phyloP scores from a whole-genome alignment of 1,140 invertebrate genomes.

The Diprion similis region DNA sequence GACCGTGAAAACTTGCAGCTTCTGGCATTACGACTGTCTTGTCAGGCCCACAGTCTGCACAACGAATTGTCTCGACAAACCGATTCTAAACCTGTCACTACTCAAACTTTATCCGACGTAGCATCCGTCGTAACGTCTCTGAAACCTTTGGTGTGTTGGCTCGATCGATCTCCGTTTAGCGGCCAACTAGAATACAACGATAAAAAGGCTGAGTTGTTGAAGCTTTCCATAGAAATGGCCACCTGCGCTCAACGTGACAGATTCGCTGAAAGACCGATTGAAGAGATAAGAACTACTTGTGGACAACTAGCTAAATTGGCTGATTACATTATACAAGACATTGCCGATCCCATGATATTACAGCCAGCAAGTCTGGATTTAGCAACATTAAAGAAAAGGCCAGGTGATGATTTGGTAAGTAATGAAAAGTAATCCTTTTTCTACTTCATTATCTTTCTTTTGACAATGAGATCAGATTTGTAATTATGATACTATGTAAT shows the following conservation, averaged over 20 bases:
- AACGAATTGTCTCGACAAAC: slow-evolving; percentile 70
- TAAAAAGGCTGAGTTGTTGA: slow-evolving; percentile 74
- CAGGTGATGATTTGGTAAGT: slow-evolving; percentile 73
- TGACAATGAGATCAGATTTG: too few species aligned
- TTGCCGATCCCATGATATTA: slow-evolving; percentile 85
- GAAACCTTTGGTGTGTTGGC: slow-evolving; percentile 88
- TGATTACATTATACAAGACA: slow-evolving; percentile 88
- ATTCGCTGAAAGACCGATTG: slow-evolving; percentile 82
- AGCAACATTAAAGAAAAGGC: slow-evolving; percentile 84
- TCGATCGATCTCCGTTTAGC: slow-evolving; percentile 80
- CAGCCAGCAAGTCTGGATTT: slow-evolving; percentile 87
- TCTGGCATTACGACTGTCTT: slow-evolving; percentile 83
- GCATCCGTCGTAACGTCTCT: slow-evolving; percentile 81
- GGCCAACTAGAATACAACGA: slow-evolving; percentile 73
- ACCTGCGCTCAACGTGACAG: slow-evolving; percentile 86
- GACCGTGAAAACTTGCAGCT: slow-evolving; percentile 91
- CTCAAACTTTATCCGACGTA: slow-evolving; percentile 82
- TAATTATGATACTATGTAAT: too few species aligned
- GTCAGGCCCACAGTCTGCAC: slow-evolving; percentile 80
- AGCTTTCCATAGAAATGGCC: slow-evolving; percentile 83
- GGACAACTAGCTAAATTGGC: slow-evolving; percentile 76
- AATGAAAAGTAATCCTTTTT: background rate
- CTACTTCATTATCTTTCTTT: background rate
- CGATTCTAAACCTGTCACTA: slow-evolving; percentile 75
- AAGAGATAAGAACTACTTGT: slow-evolving; percentile 75